These are phyloP conservation scores for Lepidurus couesii DNA, from an alignment of 1,140 invertebrate species.

Conservation along the genomic window DNA sequence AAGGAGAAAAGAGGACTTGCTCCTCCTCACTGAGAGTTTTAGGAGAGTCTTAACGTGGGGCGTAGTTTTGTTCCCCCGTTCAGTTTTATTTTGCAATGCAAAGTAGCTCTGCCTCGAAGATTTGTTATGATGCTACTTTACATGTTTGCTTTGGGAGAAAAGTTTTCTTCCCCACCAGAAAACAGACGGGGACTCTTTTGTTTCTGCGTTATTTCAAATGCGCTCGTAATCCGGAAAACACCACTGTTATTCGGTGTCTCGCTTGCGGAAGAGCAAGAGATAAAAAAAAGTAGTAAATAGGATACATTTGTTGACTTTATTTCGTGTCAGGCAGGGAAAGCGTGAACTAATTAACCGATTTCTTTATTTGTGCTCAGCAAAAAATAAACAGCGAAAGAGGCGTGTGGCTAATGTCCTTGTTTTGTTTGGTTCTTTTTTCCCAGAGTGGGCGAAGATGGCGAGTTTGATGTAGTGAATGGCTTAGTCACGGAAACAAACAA, in stretches of 20 bases:
- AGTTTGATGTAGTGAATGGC: slow-evolving; percentile 56
- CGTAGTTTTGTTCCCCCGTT: not conserved
- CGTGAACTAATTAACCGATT: not conserved
- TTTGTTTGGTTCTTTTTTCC: slow-evolving; percentile 40
- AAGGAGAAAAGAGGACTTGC: not conserved
- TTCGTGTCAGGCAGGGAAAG: not conserved
- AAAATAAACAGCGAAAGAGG: no score
- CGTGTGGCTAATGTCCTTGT: not conserved
- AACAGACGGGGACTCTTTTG: not conserved
- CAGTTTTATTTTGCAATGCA: slow-evolving; percentile 8
- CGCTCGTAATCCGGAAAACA: slow-evolving; percentile 9
- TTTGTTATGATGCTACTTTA: slow-evolving; percentile 22
- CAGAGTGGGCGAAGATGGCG: slow-evolving; percentile 60
- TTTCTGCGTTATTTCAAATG: not conserved
- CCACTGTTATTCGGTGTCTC: not conserved
- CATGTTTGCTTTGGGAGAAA: not conserved
- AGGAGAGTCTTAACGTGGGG: no score
- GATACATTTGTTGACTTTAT: slow-evolving; percentile 10
- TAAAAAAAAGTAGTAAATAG: not conserved
- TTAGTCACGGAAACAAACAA: slow-evolving; percentile 60
- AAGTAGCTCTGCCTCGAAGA: not conserved
- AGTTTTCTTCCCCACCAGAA: not conserved
- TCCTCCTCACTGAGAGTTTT: no score
- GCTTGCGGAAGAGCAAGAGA: not conserved
- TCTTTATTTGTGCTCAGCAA: no score